Evolutionary conservation across 2,113 vertebrate species (phyloP).

Genomic region (Tricholaema leucomelas): DNA sequence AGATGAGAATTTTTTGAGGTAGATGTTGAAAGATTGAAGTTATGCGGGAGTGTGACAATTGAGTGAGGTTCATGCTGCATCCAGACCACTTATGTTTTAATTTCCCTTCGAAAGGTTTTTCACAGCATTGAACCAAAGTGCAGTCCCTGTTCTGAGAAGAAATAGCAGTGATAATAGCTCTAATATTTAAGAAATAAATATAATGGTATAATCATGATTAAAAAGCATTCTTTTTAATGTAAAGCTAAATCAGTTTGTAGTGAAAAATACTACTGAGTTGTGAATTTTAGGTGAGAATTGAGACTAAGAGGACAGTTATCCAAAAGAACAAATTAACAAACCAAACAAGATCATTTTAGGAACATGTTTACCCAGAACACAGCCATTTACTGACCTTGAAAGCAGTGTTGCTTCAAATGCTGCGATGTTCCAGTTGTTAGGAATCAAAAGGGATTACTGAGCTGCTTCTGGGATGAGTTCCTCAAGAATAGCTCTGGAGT

Average conservation of each 20-base stretch:
- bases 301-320: neutral
- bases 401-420: neutral
- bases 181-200: slow-evolving; percentile 16
- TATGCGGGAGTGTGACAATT: neutral
- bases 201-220: neutral
- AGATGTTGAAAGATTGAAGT: neutral
- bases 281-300: slow-evolving; percentile 17
- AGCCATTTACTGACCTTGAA: slow-evolving; percentile 20
- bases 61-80: neutral
- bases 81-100: neutral
- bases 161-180: neutral
- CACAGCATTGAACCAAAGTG: neutral
- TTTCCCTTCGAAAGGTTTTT: neutral
- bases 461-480: neutral
- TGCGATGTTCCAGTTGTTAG: neutral
- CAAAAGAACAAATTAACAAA: neutral
- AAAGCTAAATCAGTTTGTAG: slow-evolving; percentile 15
- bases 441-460: neutral
- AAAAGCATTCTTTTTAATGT: slow-evolving; percentile 43
- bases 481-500: neutral
- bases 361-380: neutral
- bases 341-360: neutral
- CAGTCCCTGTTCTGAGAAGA: neutral
- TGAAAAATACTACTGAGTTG: slow-evolving; percentile 17
- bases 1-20: neutral